Conservation (phyloP, 2,113 vertebrate species). For the Ceyx margarethae region DNA sequence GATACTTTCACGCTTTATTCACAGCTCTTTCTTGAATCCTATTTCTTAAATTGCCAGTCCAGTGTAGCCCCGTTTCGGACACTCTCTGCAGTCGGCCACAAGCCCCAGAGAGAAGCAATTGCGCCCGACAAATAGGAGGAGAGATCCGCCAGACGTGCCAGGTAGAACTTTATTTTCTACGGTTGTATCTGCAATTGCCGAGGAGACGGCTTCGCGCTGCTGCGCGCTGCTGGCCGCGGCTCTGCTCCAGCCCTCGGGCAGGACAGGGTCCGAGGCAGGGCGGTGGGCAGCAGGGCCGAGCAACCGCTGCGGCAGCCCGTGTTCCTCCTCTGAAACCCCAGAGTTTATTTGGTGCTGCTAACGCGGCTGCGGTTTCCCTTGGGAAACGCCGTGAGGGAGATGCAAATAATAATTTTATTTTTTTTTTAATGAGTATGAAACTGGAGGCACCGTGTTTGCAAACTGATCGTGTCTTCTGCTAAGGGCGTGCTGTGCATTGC, state of each 20-base stretch:
- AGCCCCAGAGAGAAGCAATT: constrained; percentile 66
- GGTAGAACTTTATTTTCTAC: constrained; percentile 73
- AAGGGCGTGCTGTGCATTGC: not conserved
- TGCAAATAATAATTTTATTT: not conserved
- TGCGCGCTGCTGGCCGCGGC: not conserved
- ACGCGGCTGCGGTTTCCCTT: not conserved
- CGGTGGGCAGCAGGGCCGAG: not conserved
- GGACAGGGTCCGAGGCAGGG: not conserved
- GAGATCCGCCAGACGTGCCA: constrained; percentile 62
- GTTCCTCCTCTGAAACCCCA: not conserved
- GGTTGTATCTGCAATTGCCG: constrained; percentile 21
- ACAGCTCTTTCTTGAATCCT: constrained; percentile 63
- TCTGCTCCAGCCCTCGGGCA: not conserved
- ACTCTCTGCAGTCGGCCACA: constrained; percentile 69
- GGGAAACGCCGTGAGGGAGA: not conserved
- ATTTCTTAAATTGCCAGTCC: constrained; percentile 77
- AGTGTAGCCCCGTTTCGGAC: constrained; percentile 71
- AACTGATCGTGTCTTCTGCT: not conserved
- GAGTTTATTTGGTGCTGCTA: not conserved
- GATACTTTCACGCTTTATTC: not conserved
- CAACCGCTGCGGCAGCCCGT: not conserved
- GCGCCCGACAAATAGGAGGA: constrained; percentile 67
- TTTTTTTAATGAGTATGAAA: not conserved
- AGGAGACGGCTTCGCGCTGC: not conserved
- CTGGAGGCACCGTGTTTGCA: not conserved